Evolutionary conservation across 2,888 invertebrate species (phyloP), one percentile per base, ranked within the genome.

Genomic region (Lithophane leautieri): DNA sequence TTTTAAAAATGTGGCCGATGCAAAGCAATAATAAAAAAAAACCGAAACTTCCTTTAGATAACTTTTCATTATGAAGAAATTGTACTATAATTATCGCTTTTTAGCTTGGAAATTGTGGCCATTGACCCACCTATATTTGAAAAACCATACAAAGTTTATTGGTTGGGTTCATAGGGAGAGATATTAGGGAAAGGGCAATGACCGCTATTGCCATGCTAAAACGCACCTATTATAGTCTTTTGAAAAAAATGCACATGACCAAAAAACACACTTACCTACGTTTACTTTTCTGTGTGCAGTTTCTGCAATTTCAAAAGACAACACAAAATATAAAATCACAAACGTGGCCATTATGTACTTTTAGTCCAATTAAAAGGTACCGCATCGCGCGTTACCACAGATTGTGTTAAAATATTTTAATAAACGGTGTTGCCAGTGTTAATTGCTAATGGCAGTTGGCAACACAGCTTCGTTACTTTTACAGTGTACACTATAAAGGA

Each of bases 401-500:
- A 76, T 70, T 78, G 68, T 70, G 73, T 81, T 78, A 76, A 81
- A 86, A 84, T 86, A 73, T 76, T 86, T 84, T 78, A 85, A 84
- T 54, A 77, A 82, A 72, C 69, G 14, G 76, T 81, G 81, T 52
- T 79, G 66, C 69, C 79, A 72, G 62, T 70, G 65, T 58, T 86
- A 78, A 86, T 86, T 76, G 78, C 65, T 73, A 80, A 73, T 80
- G 44, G 68, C n/a, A 80, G 69, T 58, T 63, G 71, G 78, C 34
- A 62, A 58, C 66, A 74, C 69, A 34, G n/a, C 19, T 54, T n/a
- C 62, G 50, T 70, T 56, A 60, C 68, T 79, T 73, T 75, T 62
- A 74, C 40, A 58, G 40, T 66, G 62, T 22, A 58, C 52, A 72
- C 40, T 56, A 63, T 50, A 67, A 28, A 58, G 52, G 65, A 40